phyloP scores from a whole-genome alignment of 2,797 vertebrate species.

The Ataeniobius toweri region DNA sequence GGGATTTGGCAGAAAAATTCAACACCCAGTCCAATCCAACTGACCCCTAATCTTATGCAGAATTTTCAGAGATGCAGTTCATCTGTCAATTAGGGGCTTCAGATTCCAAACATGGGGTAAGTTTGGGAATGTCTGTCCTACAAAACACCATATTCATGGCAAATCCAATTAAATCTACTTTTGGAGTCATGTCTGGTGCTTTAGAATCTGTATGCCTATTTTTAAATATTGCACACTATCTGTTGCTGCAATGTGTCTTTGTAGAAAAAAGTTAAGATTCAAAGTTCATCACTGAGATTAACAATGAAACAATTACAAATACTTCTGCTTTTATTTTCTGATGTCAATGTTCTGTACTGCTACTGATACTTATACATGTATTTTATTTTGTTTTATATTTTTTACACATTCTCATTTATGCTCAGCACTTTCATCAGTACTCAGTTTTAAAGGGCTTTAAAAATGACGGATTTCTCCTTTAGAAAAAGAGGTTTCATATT shows the following conservation, averaged over 20 bases:
- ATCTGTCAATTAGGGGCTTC: neutral
- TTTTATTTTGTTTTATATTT: too few relatives aligned
- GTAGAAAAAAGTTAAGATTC: neutral
- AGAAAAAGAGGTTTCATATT: too few relatives aligned
- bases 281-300: neutral
- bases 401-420: too few relatives aligned
- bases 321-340: too few relatives aligned
- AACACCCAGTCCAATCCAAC: neutral
- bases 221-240: neutral
- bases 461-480: too few relatives aligned
- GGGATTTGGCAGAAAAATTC: neutral
- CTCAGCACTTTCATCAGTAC: too few relatives aligned
- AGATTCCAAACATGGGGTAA: neutral
- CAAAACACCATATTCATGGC: conserved; percentile 6
- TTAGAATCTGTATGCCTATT: neutral
- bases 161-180: conserved; percentile 8
- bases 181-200: neutral
- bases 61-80: neutral
- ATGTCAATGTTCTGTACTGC: too few relatives aligned
- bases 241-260: conserved; percentile 1
- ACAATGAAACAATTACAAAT: neutral
- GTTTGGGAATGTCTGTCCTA: neutral
- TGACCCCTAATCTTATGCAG: neutral
- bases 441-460: too few relatives aligned
- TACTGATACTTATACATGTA: too few relatives aligned